Percentiles rank a stretch among this genome's conserved stretches.
phyloP scores from a whole-genome alignment of 2,888 invertebrate genomes.

The Spialia ferax region DNA sequence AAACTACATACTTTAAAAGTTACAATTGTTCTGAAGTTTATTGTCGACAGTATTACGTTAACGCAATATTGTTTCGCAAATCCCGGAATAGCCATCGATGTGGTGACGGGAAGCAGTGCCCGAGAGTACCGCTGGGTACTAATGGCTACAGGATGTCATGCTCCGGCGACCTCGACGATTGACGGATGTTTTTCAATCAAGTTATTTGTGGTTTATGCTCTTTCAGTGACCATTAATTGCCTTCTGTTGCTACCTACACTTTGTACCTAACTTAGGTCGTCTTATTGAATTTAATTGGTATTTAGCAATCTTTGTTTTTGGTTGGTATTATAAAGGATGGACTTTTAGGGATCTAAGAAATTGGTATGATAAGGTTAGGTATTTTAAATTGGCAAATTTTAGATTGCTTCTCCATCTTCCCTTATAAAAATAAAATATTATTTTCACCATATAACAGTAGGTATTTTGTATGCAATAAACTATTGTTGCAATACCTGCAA shows the following conservation, averaged over 20 bases:
- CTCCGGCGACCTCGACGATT: slow-evolving; percentile 51
- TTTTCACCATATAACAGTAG: not conserved
- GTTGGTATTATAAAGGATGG: too few relatives aligned
- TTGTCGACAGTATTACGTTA: not conserved
- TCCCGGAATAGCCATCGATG: slow-evolving; percentile 46
- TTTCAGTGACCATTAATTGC: not conserved
- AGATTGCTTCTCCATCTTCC: too few relatives aligned
- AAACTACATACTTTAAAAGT: too few relatives aligned
- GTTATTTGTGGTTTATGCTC: slow-evolving; percentile 2
- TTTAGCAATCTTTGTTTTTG: too few relatives aligned
- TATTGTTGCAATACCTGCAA: slow-evolving; percentile 9
- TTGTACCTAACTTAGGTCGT: not conserved
- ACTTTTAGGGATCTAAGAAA: too few relatives aligned
- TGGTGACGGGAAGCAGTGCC: slow-evolving; percentile 70
- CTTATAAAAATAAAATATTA: too few relatives aligned
- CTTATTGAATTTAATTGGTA: too few relatives aligned
- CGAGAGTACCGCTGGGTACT: slow-evolving; percentile 51
- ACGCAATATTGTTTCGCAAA: not conserved
- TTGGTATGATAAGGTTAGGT: too few relatives aligned
- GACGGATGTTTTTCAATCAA: slow-evolving; percentile 21
- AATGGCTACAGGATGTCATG: slow-evolving; percentile 56
- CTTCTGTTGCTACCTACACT: not conserved
- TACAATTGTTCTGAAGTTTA: too few relatives aligned
- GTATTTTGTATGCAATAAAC: not conserved
- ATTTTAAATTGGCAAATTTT: too few relatives aligned